These are phyloP conservation scores for Eueremaeus valkanovi DNA, from an alignment of 2,888 invertebrate species.

Conservation along the genomic window DNA sequence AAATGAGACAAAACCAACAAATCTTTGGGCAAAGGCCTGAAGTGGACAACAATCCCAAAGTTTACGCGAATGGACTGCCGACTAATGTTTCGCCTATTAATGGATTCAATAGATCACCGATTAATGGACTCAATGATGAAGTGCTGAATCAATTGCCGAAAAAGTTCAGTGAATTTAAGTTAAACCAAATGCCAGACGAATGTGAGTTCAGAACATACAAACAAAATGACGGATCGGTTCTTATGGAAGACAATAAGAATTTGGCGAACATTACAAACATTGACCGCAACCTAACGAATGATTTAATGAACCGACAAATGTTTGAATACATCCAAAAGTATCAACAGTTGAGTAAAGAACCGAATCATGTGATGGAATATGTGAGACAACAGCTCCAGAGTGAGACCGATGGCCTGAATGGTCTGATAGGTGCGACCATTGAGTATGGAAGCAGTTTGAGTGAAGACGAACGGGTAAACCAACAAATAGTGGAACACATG, in stretches of 20 bases:
- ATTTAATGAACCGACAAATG: background rate
- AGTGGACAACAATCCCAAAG: background rate
- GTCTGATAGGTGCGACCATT: conserved; percentile 22
- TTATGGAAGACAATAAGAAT: background rate
- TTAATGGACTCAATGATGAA: background rate
- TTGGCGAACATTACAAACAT: background rate
- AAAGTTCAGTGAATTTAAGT: background rate
- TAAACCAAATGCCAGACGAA: background rate
- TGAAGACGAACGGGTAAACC: conserved; percentile 32
- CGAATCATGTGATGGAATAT: conserved; percentile 2
- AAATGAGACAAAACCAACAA: background rate
- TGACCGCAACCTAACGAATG: background rate
- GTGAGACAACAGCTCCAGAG: conserved; percentile 27
- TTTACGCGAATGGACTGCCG: background rate
- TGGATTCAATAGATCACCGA: background rate
- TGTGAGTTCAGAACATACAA: background rate
- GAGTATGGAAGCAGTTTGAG: conserved; percentile 24
- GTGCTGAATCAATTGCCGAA: background rate
- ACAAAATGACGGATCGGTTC: background rate
- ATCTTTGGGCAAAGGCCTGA: background rate
- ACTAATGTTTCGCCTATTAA: background rate
- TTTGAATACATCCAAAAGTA: conserved; percentile 6
- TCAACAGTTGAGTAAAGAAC: background rate
- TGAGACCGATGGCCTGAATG: background rate
- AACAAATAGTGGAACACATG: background rate